These are phyloP conservation scores for Cyclophora punctaria DNA, from an alignment of 2,888 invertebrate genomes.

Conservation along the genomic window DNA sequence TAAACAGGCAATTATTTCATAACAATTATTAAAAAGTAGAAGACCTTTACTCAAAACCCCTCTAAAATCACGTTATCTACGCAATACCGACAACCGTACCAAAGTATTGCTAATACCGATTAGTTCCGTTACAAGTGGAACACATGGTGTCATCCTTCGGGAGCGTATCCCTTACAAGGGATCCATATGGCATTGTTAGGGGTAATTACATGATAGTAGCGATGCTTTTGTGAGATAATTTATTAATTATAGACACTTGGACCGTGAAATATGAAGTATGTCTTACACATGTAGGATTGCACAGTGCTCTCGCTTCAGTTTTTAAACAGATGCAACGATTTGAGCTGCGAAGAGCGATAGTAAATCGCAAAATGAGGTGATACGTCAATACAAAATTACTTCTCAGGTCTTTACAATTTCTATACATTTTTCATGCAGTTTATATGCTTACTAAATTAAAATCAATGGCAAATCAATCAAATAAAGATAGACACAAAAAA, in stretches of 20 bases:
- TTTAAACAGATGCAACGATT: neutral
- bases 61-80: conserved; percentile 9
- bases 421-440: too few species aligned
- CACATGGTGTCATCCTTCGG: conserved; percentile 38
- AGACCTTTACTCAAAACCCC: too few species aligned
- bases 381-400: too few species aligned
- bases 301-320: conserved; percentile 15
- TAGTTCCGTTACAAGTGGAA: conserved; percentile 62
- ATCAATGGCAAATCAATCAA: too few species aligned
- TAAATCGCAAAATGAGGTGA: too few species aligned
- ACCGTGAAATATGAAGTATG: conserved; percentile 51
- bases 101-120: conserved; percentile 43
- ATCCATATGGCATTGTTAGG: conserved; percentile 58
- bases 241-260: conserved; percentile 42
- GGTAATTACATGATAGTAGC: conserved; percentile 45
- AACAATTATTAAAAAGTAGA: too few species aligned
- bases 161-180: conserved; percentile 26
- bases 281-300: too few species aligned
- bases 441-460: too few species aligned
- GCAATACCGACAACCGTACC: conserved; percentile 28
- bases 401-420: too few species aligned
- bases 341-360: too few species aligned
- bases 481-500: too few species aligned
- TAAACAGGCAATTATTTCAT: too few species aligned
- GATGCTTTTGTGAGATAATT: conserved; percentile 39